Evolutionary conservation across 2,888 invertebrate genomes (phyloP), one percentile per base, ranked within the genome.

Genomic region (Corythucha ciliata): DNA sequence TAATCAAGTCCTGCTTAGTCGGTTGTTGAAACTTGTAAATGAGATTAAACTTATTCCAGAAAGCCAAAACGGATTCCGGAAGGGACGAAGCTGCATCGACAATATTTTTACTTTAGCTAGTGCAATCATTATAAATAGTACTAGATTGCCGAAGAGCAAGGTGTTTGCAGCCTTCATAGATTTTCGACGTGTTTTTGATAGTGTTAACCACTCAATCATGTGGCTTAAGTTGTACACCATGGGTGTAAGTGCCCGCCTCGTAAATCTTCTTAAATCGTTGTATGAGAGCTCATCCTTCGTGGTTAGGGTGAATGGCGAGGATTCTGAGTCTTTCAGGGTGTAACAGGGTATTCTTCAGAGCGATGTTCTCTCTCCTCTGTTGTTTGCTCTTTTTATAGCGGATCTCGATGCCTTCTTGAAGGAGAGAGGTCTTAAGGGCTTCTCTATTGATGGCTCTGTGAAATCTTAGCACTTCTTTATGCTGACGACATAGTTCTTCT

Each of bases 51-150:
- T 41, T 2, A 12, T 41, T 26, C 48, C 40, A 3, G 41, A 48
- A 26, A 40, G 5, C 10, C 40, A 48, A 29, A 10, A 20, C 16
- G 48, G 48, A 2, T 48, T 48, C 22, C 16, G 4, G 6, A 27
- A 48, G 41, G 32, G 20, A 8, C 16, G 45, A 18, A 32, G 27
- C 8, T 44, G 45, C 18, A 14, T 25, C 10, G 33, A 45, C n/a
- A 16, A 45, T n/a, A 45, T 45, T 33, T 45, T 63, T 12, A 64
- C 68, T 1, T 66, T 67, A 6, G 29, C 63, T 2, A 52, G 69
- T 18, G 5, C 22, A 24, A 18, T 39, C 5, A 18, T n/a, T 6
- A 18, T 39, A 10, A 39, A 39, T 39, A n/a, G n/a, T n/a, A 39
- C 40, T 4, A 7, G 40, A 6, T 18, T 39, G 7, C 16, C 16